Conservation (phyloP, 1,140 invertebrate species). For the Diachasmimorpha longicaudata region DNA sequence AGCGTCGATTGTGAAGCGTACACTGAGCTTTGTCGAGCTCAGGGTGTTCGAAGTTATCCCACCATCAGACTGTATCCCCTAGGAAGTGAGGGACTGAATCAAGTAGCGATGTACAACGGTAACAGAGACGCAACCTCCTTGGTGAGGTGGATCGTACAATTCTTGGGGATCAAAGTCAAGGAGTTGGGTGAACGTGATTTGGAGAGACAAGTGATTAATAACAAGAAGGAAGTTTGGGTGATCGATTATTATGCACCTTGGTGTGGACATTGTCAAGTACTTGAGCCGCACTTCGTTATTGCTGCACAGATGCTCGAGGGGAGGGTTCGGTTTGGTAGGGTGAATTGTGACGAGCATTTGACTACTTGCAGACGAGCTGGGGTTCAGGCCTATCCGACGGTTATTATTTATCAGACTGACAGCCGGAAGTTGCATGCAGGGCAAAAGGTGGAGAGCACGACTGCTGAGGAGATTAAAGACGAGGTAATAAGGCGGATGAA, state of each 20-base stretch:
- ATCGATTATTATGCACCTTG: slow-evolving; percentile 80
- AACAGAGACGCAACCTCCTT: slow-evolving; percentile 67
- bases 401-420: slow-evolving; percentile 50
- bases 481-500: slow-evolving; percentile 29
- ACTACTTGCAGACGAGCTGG: slow-evolving; percentile 60
- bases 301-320: slow-evolving; percentile 67
- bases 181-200: slow-evolving; percentile 53
- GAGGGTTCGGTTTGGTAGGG: slow-evolving; percentile 63
- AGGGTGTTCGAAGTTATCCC: slow-evolving; percentile 73
- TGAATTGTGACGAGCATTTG: slow-evolving; percentile 65
- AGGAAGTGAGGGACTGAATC: slow-evolving; percentile 59
- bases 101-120: slow-evolving; percentile 65
- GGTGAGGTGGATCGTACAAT: slow-evolving; percentile 68
- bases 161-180: slow-evolving; percentile 64
- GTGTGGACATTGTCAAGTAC: slow-evolving; percentile 75
- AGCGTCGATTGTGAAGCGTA: slow-evolving; percentile 74
- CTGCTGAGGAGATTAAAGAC: slow-evolving; percentile 35
- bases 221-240: slow-evolving; percentile 64
- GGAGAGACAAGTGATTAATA: slow-evolving; percentile 55
- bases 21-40: slow-evolving; percentile 64
- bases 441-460: slow-evolving; percentile 27
- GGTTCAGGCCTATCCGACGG: slow-evolving; percentile 65
- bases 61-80: slow-evolving; percentile 73
- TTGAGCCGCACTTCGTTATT: slow-evolving; percentile 74
- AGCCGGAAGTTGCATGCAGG: slow-evolving; percentile 27